Base-by-base conservation (phyloP, 1,140 invertebrate species). In the Eumeta japonica region DNA sequence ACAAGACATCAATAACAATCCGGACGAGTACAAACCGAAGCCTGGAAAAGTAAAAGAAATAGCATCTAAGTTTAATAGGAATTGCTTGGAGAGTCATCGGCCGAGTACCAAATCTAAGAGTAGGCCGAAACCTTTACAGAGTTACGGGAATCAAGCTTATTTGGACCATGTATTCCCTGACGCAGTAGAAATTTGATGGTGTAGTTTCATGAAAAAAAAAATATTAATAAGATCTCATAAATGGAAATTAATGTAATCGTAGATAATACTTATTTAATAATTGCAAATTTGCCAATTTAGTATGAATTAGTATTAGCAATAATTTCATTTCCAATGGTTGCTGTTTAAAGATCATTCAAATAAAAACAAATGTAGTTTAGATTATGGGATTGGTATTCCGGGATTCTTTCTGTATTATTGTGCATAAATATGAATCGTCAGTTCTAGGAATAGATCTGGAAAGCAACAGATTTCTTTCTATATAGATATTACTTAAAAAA, bases 101-200 rank as follows among this genome's bases (percentile, higher is more conserved):
- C 41, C 40, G 24, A 50, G 52, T 24, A 42, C 34, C 39, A 45
- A 50, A 41, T 43, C 52, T 24, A 55, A 52, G 32, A 48, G 57
- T 2, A 60, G 75, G 52, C 75, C 75, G 30, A 77, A 66, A 46
- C 63, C 70, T 13, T 48, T 77, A 31, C 67, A 76, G 44, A 73
- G 62, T 43, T 76, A 58, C 38, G 71, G 58, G 12, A 43, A 75
- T 39, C 70, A 75, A 48, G 61, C 62, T 30, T 77, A 76, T 46
- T 54, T 77, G 32, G 61, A 77, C 48, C 75, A 77, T 43, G 51
- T 77, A 35, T 77, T 77, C 49, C 75, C 75, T 16, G 70, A 71
- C 37, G 72, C 75, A 40, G 62, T 75, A 37, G 75, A 77, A 61
- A 64, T 76, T 46, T 77, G 58, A 59, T n/a, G n/a, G n/a, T n/a